These are phyloP conservation scores for Apocheima hispidaria DNA, from an alignment of 2,888 invertebrate species.

Conservation along the genomic window DNA sequence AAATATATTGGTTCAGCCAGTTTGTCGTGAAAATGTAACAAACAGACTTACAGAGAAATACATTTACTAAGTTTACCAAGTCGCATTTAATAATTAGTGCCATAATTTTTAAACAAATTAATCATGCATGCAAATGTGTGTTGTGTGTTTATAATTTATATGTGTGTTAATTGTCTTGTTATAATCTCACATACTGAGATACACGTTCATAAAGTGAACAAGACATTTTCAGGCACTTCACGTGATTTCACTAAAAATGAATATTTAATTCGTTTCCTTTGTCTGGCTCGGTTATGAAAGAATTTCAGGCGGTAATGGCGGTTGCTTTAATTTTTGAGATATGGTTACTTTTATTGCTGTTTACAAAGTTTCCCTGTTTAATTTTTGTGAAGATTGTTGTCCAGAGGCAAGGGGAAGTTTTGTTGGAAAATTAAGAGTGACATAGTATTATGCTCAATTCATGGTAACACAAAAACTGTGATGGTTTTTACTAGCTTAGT, in stretches of 20 bases:
- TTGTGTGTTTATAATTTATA: no score
- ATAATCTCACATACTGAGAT: conserved; percentile 11
- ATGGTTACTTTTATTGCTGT: conserved; percentile 37
- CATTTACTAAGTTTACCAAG: no score
- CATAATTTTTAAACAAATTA: no score
- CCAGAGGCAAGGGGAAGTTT: conserved; percentile 27
- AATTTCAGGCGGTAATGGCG: conserved; percentile 29
- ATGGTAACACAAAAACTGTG: neutral
- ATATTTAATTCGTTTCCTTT: conserved; percentile 56
- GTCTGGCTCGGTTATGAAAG: conserved; percentile 43
- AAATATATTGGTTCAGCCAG: no score
- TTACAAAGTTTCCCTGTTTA: conserved; percentile 28
- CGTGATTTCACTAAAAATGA: conserved; percentile 56
- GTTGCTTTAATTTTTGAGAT: conserved; percentile 33
- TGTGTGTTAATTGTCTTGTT: neutral
- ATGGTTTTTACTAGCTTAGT: no score
- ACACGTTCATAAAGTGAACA: conserved; percentile 14
- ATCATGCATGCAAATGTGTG: no score
- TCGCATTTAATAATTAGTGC: no score
- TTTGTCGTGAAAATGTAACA: no score
- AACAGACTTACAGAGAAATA: no score
- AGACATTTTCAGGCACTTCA: conserved; percentile 49
- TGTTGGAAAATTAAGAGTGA: conserved; percentile 17
- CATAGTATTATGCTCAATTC: conserved; percentile 20
- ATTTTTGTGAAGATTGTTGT: conserved; percentile 25